A percentile compares a stretch with the other conserved stretches of the same genome.
Evolutionary conservation across 1,140 invertebrate species (phyloP).

Genomic region (Bombus balteatus): DNA sequence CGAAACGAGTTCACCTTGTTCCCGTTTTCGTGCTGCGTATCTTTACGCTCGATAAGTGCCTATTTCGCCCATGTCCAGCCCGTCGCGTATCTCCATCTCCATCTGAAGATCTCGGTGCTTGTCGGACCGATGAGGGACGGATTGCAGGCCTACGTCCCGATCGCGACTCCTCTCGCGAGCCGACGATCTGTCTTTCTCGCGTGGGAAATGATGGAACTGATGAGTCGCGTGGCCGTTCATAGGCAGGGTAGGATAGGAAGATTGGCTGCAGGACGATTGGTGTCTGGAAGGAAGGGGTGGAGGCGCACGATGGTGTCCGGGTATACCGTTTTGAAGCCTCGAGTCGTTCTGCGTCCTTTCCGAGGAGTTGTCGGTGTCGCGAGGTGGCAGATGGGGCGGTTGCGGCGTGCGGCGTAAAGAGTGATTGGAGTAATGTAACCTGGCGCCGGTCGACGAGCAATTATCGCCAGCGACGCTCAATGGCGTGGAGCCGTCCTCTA

Average conservation of each 20-base stretch:
- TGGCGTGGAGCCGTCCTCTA: slow-evolving; percentile 55
- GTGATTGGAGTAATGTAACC: slow-evolving; percentile 65
- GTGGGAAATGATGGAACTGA: slow-evolving; percentile 72
- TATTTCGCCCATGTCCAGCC: slow-evolving; percentile 61
- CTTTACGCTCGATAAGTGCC: slow-evolving; percentile 70
- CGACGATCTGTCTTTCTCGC: slow-evolving; percentile 61
- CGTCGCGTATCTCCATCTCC: slow-evolving; percentile 70
- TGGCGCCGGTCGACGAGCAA: slow-evolving; percentile 26
- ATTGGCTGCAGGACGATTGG: slow-evolving; percentile 70
- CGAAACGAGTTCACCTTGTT: background rate
- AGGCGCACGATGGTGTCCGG: slow-evolving; percentile 51
- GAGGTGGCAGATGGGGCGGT: slow-evolving; percentile 49
- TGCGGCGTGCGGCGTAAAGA: slow-evolving; percentile 64
- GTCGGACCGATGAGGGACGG: slow-evolving; percentile 55
- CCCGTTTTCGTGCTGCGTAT: background rate
- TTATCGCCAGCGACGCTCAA: slow-evolving; percentile 54
- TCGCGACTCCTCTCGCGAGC: slow-evolving; percentile 60
- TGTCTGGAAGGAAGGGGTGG: slow-evolving; percentile 71
- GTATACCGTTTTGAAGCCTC: slow-evolving; percentile 61
- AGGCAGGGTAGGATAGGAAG: slow-evolving; percentile 74
- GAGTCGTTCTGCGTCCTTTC: slow-evolving; percentile 56
- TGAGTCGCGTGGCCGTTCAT: slow-evolving; percentile 73
- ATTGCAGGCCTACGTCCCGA: slow-evolving; percentile 48
- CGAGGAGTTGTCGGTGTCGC: slow-evolving; percentile 37
- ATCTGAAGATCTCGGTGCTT: slow-evolving; percentile 64